phyloP scores from a whole-genome alignment of 92 coral and sea anemone genomes.

The Micromussa lordhowensis region DNA sequence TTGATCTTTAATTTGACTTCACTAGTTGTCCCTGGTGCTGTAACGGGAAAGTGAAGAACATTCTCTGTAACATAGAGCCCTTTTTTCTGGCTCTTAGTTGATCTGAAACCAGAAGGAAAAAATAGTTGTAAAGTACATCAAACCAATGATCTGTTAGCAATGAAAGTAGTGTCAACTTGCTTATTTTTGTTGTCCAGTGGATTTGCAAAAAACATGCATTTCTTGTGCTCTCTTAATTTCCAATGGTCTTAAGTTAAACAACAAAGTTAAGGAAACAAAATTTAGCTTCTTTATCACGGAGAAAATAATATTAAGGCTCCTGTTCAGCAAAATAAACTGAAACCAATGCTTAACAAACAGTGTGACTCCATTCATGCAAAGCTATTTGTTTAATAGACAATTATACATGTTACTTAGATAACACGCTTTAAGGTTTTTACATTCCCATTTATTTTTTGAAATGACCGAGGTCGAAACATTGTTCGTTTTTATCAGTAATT shows the following conservation, averaged over 20 bases:
- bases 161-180: neutral
- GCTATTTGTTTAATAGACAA: too few relatives aligned
- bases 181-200: neutral
- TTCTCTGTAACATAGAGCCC: slow-evolving; percentile 79
- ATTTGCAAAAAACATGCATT: neutral
- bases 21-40: slow-evolving; percentile 73
- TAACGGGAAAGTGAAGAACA: slow-evolving; percentile 80
- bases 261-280: too few relatives aligned
- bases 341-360: too few relatives aligned
- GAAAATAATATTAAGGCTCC: neutral
- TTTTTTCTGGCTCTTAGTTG: slow-evolving; percentile 20
- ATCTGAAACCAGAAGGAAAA: neutral
- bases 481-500: too few relatives aligned
- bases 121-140: neutral
- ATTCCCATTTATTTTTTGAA: too few relatives aligned
- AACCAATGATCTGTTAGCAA: too few relatives aligned
- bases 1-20: slow-evolving; percentile 75
- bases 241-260: too few relatives aligned
- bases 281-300: neutral
- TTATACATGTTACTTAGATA: too few relatives aligned
- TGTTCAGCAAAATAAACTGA: neutral
- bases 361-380: too few relatives aligned
- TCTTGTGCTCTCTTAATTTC: neutral
- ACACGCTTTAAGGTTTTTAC: too few relatives aligned
- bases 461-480: too few relatives aligned